Conservation (phyloP, 2,797 vertebrate genomes). For the Malacoraja senta region DNA sequence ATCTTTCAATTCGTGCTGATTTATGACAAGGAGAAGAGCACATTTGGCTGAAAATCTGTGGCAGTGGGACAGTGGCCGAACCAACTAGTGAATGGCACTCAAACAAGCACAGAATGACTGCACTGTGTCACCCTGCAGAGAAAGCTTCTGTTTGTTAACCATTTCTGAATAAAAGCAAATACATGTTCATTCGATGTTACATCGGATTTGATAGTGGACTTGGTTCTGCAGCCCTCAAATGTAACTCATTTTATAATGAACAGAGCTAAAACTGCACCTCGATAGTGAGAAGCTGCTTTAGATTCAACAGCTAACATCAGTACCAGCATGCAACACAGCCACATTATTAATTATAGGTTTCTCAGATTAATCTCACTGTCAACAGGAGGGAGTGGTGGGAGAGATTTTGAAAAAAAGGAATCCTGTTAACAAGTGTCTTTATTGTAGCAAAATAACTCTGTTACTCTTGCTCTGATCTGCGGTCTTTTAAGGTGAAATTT, state of each 20-base stretch:
- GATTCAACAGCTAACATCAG: neutral
- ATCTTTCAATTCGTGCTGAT: neutral
- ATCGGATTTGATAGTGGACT: neutral
- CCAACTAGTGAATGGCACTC: neutral
- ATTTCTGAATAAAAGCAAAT: neutral
- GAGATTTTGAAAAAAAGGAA: neutral
- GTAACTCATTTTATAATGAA: neutral
- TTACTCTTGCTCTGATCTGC: too few relatives aligned
- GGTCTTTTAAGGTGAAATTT: neutral
- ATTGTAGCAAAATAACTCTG: neutral
- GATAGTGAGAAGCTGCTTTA: neutral
- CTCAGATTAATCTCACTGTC: neutral
- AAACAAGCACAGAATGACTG: neutral
- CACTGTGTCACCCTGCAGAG: neutral
- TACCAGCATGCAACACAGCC: neutral
- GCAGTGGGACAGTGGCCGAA: neutral
- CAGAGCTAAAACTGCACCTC: neutral
- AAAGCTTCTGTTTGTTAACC: neutral
- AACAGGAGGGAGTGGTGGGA: neutral
- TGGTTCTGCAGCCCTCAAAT: neutral
- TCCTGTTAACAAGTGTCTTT: neutral
- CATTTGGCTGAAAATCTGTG: neutral
- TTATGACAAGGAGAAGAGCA: neutral
- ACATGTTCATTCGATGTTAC: neutral
- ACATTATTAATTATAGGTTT: conserved; percentile 15